Base-by-base conservation (phyloP, 2,113 vertebrate species). In the Chloropsis cyanopogon region DNA sequence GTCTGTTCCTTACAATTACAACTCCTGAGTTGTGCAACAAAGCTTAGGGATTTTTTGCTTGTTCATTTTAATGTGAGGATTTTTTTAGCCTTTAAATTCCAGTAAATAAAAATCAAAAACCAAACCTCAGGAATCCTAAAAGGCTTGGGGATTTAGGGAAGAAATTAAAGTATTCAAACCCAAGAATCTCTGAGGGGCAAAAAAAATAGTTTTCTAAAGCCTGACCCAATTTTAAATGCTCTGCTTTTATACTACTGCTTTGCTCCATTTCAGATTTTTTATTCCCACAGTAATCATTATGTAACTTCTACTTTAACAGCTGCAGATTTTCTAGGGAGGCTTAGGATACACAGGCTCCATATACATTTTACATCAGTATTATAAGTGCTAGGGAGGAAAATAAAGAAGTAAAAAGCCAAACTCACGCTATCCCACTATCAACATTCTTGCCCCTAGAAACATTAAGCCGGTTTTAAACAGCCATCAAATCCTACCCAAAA, bases 141-240 rank as follows among this genome's bases (percentile, higher is more conserved):
- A 87, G 11, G 26, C n/a, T 70, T 81, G 23, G 6, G 9, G 75
- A 59, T 70, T 86, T 52, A 66, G 75, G 26, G 39, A 82, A 11
- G 35, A 82, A 91, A 82, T 78, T 4, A 75, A 92, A 88, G 50
- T 66, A 82, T 79, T 56, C 35, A n/a, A 50, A 70, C 10, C 70
- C 13, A 50, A 39, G 4, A 66, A 90, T 47, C 86, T 91, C 66
- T 82, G 19, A 80, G 19, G 5, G 9, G 12, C 23, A 3, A 52
- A 65, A 37, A 60, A 54, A 85, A 57, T 2, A 12, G 8, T 17
- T 86, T 95, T 92, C 42, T 77, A 71, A 82, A 65, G 59, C 42
- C 35, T 83, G 60, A 96, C 66, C 56, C 42, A 66, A 37, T 96
- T 95, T 90, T 47, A 93, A 79, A 65, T 41, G 24, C 75, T 90